Evolutionary conservation across 1,140 invertebrate genomes (phyloP).

Genomic region (Drosophila ercepeae): DNA sequence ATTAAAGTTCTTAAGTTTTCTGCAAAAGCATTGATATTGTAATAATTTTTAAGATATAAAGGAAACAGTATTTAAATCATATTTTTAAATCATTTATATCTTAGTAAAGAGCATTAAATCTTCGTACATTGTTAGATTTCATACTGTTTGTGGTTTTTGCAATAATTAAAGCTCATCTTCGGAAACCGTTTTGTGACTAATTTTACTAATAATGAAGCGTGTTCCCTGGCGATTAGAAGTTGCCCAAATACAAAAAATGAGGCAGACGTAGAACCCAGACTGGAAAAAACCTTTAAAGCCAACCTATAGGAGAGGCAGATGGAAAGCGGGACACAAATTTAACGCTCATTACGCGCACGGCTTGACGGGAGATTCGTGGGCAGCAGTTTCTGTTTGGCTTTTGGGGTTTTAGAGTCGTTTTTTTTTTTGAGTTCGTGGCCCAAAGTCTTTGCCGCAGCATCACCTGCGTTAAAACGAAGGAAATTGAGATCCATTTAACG

Average conservation of each 20-base stretch:
- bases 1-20: neutral
- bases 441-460: neutral
- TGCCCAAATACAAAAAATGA: constrained; percentile 48
- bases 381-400: constrained; percentile 33
- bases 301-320: constrained; percentile 7
- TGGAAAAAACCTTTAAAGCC: constrained; percentile 32
- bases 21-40: neutral
- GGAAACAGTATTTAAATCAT: too few relatives aligned
- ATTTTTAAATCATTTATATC: neutral
- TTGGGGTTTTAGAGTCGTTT: neutral
- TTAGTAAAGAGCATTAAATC: neutral
- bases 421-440: neutral
- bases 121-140: neutral
- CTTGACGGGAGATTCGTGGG: constrained; percentile 63
- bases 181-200: constrained; percentile 79
- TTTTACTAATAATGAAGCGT: constrained; percentile 75
- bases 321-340: constrained; percentile 69
- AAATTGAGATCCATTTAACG: constrained; percentile 70
- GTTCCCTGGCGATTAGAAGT: constrained; percentile 72
- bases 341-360: constrained; percentile 77
- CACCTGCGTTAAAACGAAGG: constrained; percentile 43
- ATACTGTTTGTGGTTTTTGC: constrained; percentile 25
- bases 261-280: constrained; percentile 1
- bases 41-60: too few relatives aligned
- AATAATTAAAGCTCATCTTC: constrained; percentile 75